phyloP scores from a whole-genome alignment of 2,797 vertebrate species.

The Lateolabrax maculatus region DNA sequence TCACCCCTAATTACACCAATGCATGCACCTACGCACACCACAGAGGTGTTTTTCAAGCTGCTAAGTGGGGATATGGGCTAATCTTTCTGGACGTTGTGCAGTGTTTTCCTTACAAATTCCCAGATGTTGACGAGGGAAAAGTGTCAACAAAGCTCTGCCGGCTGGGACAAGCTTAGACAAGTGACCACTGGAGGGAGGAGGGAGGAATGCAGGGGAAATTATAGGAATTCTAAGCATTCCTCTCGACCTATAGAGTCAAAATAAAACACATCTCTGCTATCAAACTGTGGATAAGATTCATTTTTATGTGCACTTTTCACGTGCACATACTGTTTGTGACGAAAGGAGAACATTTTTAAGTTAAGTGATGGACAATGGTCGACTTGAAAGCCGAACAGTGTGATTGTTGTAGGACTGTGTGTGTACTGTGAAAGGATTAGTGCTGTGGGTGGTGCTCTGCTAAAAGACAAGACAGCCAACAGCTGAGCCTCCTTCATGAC shows the following conservation, averaged over 20 bases:
- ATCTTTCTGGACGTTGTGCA: constrained; percentile 65
- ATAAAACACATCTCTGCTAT: constrained; percentile 35
- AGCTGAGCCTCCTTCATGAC: constrained; percentile 42
- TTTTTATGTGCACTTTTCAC: background rate
- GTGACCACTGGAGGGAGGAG: constrained; percentile 73
- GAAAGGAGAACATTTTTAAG: background rate
- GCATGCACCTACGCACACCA: constrained; percentile 27
- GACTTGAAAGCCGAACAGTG: background rate
- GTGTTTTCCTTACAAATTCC: constrained; percentile 77
- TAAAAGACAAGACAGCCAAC: constrained; percentile 38
- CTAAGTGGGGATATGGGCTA: constrained; percentile 73
- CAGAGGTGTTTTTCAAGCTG: constrained; percentile 53
- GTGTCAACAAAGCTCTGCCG: constrained; percentile 74
- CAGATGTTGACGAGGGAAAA: constrained; percentile 62
- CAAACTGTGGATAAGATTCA: background rate
- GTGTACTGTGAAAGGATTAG: constrained; percentile 16
- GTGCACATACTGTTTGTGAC: background rate
- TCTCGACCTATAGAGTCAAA: constrained; percentile 60
- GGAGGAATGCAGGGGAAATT: constrained; percentile 77
- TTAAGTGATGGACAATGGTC: constrained; percentile 7
- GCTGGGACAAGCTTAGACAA: constrained; percentile 82
- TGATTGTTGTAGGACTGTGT: constrained; percentile 19
- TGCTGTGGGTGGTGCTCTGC: constrained; percentile 21
- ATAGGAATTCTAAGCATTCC: constrained; percentile 82
- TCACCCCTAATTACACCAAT: constrained; percentile 41